phyloP scores from a whole-genome alignment of 2,113 vertebrate species.

The Carassius carassius region DNA sequence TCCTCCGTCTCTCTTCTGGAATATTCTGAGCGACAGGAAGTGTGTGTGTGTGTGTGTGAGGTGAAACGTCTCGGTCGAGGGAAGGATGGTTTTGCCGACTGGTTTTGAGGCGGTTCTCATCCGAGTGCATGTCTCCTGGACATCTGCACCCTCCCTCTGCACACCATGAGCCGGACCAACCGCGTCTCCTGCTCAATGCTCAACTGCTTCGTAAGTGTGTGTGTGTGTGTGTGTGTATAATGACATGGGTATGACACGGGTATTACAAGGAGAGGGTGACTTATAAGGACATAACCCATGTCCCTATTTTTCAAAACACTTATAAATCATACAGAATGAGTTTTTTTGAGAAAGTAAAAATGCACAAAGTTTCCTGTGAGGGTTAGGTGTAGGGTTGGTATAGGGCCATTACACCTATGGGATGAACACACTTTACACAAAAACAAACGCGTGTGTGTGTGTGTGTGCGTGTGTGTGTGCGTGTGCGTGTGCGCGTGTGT shows the following conservation, averaged over 20 bases:
- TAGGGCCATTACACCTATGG: too few relatives aligned
- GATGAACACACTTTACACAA: too few relatives aligned
- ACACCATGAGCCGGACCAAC: conserved; percentile 91
- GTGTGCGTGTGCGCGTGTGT: conserved; percentile 17
- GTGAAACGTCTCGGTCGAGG: conserved; percentile 56
- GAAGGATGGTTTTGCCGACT: conserved; percentile 79
- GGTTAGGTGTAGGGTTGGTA: too few relatives aligned
- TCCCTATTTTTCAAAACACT: too few relatives aligned
- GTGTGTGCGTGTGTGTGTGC: conserved; percentile 19
- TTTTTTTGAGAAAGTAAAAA: too few relatives aligned
- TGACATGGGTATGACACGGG: too few relatives aligned
- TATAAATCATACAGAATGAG: too few relatives aligned
- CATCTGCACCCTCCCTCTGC: conserved; percentile 31
- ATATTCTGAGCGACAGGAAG: conserved; percentile 6
- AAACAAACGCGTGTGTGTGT: conserved; percentile 2
- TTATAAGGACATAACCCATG: too few relatives aligned
- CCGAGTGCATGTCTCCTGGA: conserved; percentile 67
- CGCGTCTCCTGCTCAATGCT: conserved; percentile 97
- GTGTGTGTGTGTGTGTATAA: conserved; percentile 17
- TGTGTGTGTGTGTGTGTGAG: not conserved
- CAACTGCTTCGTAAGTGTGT: conserved; percentile 97
- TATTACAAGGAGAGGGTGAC: too few relatives aligned
- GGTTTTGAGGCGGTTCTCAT: conserved; percentile 66
- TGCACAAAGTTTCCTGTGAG: too few relatives aligned
- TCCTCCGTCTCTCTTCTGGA: not conserved